These are phyloP conservation scores for Rhabdophis nuchalis DNA, from an alignment of 2,797 vertebrate species.

Conservation along the genomic window DNA sequence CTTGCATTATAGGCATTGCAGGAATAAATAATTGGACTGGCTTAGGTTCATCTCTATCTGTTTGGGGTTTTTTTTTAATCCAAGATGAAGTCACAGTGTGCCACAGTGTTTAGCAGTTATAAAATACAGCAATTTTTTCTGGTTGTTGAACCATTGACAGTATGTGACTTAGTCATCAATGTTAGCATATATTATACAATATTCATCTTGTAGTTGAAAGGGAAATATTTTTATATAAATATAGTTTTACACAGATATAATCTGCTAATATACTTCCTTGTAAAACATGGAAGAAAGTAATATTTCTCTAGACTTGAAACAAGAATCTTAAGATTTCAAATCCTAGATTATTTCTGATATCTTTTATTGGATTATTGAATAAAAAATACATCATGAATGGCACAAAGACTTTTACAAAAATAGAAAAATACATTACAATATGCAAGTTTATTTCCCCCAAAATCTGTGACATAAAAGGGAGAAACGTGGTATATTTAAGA, in stretches of 20 bases:
- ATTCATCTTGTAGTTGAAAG: no score
- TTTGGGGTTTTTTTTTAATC: neutral
- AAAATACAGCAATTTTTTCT: neutral
- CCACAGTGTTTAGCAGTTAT: neutral
- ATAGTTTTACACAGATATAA: neutral
- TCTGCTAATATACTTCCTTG: neutral
- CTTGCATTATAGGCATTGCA: neutral
- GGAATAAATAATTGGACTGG: neutral
- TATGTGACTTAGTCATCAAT: neutral
- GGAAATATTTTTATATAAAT: no score
- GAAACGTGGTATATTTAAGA: neutral
- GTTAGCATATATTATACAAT: neutral
- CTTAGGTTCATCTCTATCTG: neutral
- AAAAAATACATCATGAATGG: neutral
- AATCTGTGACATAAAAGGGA: neutral
- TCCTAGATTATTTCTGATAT: neutral
- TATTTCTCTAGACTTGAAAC: neutral
- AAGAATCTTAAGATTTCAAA: neutral
- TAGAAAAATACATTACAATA: neutral
- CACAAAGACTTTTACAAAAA: neutral
- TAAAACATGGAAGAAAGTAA: neutral
- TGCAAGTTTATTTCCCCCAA: neutral
- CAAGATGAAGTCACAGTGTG: neutral
- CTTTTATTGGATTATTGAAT: neutral
- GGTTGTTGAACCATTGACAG: neutral